phyloP scores from a whole-genome alignment of 2,113 vertebrate genomes.

The Sphaerodactylus townsendi region DNA sequence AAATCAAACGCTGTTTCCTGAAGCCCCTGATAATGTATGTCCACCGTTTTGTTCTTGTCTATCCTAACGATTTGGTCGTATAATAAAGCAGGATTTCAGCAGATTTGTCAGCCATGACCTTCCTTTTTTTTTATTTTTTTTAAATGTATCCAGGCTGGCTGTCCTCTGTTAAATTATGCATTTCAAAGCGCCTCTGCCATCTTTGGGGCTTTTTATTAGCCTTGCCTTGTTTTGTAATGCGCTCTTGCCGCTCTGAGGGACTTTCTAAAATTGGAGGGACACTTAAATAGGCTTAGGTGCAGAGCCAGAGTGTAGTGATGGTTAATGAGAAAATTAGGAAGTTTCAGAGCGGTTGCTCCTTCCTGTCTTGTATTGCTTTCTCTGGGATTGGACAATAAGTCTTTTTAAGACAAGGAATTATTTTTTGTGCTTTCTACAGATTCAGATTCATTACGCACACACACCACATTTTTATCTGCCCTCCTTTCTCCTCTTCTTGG shows the following conservation, averaged over 20 bases:
- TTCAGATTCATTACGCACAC: no score
- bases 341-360: no score
- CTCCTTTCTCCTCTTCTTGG: no score
- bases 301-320: neutral
- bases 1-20: slow-evolving; percentile 68
- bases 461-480: no score
- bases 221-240: slow-evolving; percentile 29
- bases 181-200: slow-evolving; percentile 66
- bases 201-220: slow-evolving; percentile 67
- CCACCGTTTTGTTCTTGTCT: slow-evolving; percentile 64
- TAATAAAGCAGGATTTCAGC: slow-evolving; percentile 73
- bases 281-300: neutral
- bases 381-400: neutral
- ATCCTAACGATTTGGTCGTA: slow-evolving; percentile 69
- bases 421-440: neutral
- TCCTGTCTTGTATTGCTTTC: neutral
- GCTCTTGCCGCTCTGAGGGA: slow-evolving; percentile 47
- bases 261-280: slow-evolving; percentile 26
- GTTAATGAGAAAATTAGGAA: neutral
- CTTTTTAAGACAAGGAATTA: neutral
- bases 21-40: slow-evolving; percentile 64
- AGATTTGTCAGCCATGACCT: slow-evolving; percentile 73
- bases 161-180: slow-evolving; percentile 74
- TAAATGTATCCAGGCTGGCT: slow-evolving; percentile 69
- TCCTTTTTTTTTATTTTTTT: slow-evolving; percentile 61